Percentiles rank a stretch among this genome's conserved stretches.
Evolutionary conservation across 2,113 vertebrate species (phyloP).

Genomic region (Callospermophilus lateralis): DNA sequence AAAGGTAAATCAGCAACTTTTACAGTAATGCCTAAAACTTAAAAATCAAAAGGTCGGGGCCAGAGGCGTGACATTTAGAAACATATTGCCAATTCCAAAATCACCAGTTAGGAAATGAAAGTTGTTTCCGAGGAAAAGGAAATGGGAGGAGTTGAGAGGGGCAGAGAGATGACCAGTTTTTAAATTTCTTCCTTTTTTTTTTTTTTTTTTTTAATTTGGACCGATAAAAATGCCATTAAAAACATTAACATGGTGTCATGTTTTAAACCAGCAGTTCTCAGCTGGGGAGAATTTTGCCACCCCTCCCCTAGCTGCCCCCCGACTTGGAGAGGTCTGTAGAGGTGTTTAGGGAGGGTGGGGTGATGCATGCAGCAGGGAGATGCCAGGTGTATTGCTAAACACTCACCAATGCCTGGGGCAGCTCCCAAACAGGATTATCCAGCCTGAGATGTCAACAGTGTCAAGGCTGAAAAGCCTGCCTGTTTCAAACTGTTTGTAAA

Average conservation of each 20-base stretch:
- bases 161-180: not conserved
- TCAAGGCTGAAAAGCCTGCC: not conserved
- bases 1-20: not conserved
- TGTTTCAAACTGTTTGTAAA: not conserved
- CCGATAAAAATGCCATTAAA: not conserved
- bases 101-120: not conserved
- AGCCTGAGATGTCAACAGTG: not conserved
- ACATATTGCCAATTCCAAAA: not conserved
- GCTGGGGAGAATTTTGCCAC: not conserved
- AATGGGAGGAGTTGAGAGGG: too few relatives aligned
- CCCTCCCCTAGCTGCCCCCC: accelerated
- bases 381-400: not conserved
- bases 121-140: not conserved
- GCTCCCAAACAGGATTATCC: not conserved
- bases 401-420: not conserved
- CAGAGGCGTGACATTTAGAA: not conserved
- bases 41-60: not conserved
- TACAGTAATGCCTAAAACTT: not conserved
- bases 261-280: not conserved
- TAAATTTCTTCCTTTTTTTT: not conserved
- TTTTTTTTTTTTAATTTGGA: not conserved
- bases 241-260: not conserved
- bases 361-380: too few relatives aligned
- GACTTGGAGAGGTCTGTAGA: not conserved
- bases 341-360: too few relatives aligned